Percentiles rank a stretch among this genome's conserved stretches.
Evolutionary conservation across 1,140 invertebrate genomes (phyloP).

Genomic region (Drosophila neocordata): DNA sequence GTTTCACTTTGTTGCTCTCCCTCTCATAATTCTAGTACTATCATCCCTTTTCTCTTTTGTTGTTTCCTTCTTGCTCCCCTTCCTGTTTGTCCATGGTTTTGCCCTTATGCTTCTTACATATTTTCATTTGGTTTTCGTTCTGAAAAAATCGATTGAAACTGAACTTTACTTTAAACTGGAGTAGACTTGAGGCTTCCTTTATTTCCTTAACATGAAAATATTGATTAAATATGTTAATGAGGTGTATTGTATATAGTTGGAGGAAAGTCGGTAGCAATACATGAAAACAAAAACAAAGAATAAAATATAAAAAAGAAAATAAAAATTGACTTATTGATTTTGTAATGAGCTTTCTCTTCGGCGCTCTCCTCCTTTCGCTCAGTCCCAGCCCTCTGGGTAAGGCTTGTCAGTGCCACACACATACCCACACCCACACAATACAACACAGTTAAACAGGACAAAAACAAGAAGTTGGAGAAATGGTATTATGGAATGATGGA

Average conservation of each 20-base stretch:
- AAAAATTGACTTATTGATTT: conserved; percentile 61
- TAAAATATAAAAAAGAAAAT: conserved; percentile 14
- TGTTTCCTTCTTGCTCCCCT: no score
- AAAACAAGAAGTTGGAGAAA: conserved; percentile 4
- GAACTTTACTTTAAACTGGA: conserved; percentile 45
- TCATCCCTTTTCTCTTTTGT: no score
- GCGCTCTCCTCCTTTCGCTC: conserved; percentile 12
- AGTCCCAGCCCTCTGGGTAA: neutral
- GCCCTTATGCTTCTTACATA: no score
- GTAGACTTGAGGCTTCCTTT: conserved; percentile 7
- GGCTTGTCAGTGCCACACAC: neutral
- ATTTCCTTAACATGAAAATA: neutral
- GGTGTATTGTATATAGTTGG: neutral
- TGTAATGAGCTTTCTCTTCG: conserved; percentile 44
- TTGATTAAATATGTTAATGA: conserved; percentile 26
- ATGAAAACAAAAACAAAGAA: neutral
- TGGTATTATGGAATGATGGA: neutral
- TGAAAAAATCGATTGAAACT: conserved; percentile 34
- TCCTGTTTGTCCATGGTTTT: no score
- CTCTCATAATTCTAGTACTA: no score
- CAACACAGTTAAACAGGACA: conserved; percentile 15
- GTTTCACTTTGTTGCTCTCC: no score
- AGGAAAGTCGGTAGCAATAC: no score
- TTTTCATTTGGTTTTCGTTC: no score
- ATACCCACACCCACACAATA: neutral